These are phyloP conservation scores for Drosophila pallidifrons DNA, from an alignment of 1,140 invertebrate species.

Conservation along the genomic window DNA sequence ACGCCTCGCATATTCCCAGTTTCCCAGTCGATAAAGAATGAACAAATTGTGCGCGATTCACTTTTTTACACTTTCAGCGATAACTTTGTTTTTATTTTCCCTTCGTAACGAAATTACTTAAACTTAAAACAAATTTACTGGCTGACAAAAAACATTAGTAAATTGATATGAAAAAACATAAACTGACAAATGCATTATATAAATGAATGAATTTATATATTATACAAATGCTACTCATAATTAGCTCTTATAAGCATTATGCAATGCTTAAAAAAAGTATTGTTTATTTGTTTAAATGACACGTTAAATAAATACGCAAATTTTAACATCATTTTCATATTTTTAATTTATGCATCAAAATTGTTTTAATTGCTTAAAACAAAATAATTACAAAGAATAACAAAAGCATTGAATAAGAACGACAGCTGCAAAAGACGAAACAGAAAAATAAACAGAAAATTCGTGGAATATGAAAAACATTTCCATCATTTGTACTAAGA, in stretches of 20 bases:
- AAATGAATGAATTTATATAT: neutral
- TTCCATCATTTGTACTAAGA: no score
- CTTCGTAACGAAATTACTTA: neutral
- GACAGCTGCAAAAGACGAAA: constrained; percentile 48
- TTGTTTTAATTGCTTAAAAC: constrained; percentile 63
- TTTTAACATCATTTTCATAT: constrained; percentile 11
- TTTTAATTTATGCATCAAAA: constrained; percentile 73
- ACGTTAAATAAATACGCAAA: constrained; percentile 25
- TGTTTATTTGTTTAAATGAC: constrained; percentile 39
- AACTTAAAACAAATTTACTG: neutral
- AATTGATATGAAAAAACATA: constrained; percentile 16
- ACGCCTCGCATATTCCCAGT: constrained; percentile 36
- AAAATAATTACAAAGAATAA: constrained; percentile 27
- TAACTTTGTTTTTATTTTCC: constrained; percentile 21
- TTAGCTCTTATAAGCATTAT: neutral
- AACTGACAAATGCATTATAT: neutral
- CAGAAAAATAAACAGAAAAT: constrained; percentile 6
- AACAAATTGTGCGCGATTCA: constrained; percentile 57
- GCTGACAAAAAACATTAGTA: neutral
- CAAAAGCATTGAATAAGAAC: constrained; percentile 15
- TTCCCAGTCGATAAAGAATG: constrained; percentile 65
- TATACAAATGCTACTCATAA: constrained; percentile 3
- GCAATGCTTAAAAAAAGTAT: neutral
- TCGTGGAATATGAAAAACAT: neutral
- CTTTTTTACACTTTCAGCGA: constrained; percentile 26